Percentiles rank a stretch among this genome's conserved stretches.
Conservation (phyloP, 1,140 invertebrate genomes). For the Anthonomus grandis region DNA sequence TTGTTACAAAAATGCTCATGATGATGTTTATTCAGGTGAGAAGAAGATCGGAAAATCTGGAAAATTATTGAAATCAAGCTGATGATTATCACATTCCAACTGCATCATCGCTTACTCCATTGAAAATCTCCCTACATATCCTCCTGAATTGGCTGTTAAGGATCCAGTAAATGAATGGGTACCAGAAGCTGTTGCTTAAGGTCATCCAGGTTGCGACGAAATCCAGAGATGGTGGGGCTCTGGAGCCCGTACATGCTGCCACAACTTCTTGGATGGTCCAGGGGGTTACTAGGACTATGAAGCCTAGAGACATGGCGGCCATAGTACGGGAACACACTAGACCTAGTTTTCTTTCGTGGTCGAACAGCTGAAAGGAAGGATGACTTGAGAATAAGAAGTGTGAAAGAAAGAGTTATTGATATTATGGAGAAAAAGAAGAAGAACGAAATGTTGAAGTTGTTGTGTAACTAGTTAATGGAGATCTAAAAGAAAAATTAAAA, state of each 20-base stretch:
- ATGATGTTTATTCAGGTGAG: constrained; percentile 27
- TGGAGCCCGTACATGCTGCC: constrained; percentile 76
- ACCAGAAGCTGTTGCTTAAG: constrained; percentile 84
- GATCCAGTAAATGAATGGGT: constrained; percentile 84
- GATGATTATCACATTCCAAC: background rate
- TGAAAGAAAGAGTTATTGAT: background rate
- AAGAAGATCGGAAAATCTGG: background rate
- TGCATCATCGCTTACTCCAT: constrained; percentile 67
- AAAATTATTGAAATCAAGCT: background rate
- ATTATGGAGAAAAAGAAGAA: too few relatives aligned
- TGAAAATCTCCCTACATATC: constrained; percentile 71
- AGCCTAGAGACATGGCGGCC: constrained; percentile 83
- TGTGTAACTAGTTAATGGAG: too few relatives aligned
- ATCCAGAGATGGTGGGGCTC: constrained; percentile 74
- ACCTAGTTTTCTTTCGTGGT: constrained; percentile 70
- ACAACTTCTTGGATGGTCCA: constrained; percentile 87
- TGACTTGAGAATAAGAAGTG: background rate
- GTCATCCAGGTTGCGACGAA: constrained; percentile 82
- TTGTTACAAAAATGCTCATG: constrained; percentile 35
- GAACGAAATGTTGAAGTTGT: too few relatives aligned
- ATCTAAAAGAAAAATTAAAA: too few relatives aligned
- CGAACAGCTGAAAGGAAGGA: constrained; percentile 54
- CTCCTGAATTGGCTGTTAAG: constrained; percentile 80
- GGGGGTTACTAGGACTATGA: constrained; percentile 84
- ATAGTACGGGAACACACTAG: constrained; percentile 78